Percentiles rank a stretch among this genome's conserved stretches.
Evolutionary conservation across 1,140 invertebrate genomes (phyloP).

Genomic region (Zaprionus nigranus): DNA sequence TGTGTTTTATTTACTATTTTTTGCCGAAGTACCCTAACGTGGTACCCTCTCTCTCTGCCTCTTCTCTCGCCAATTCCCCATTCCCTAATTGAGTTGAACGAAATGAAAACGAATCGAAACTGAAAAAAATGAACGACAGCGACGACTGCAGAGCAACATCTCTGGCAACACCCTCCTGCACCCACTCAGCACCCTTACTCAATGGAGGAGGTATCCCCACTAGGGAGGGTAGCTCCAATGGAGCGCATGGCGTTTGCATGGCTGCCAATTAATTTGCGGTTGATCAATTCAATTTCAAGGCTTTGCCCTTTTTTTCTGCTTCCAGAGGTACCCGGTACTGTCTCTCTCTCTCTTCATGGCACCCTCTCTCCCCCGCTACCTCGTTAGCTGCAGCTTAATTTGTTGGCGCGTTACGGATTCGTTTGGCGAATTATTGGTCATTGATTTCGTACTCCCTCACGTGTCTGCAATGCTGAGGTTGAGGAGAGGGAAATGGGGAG

Average conservation of each 20-base stretch:
- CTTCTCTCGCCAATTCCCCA: not conserved
- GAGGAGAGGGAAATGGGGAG: not conserved
- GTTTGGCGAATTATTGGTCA: constrained; percentile 82
- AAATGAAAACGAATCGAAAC: constrained; percentile 57
- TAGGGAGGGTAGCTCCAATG: constrained; percentile 22
- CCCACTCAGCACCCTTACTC: constrained; percentile 16
- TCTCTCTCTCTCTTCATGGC: not conserved
- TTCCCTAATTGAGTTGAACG: constrained; percentile 73
- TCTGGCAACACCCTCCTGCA: not conserved
- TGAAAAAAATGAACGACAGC: constrained; percentile 29
- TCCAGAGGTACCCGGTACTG: not conserved
- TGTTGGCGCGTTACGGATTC: constrained; percentile 56
- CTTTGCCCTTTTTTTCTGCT: constrained; percentile 40
- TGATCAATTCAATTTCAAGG: constrained; percentile 84
- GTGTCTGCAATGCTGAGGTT: constrained; percentile 1
- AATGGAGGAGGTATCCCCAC: constrained; percentile 8
- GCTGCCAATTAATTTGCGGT: constrained; percentile 84
- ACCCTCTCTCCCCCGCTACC: not conserved
- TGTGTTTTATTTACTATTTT: constrained; percentile 63
- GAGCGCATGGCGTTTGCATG: constrained; percentile 70
- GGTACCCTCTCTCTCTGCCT: not conserved
- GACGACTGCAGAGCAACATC: not conserved
- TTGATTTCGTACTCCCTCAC: constrained; percentile 68
- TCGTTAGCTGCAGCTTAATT: constrained; percentile 28
- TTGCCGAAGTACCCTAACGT: not conserved